Evolutionary conservation across 1,140 invertebrate genomes (phyloP).

Genomic region (Magallana angulata): DNA sequence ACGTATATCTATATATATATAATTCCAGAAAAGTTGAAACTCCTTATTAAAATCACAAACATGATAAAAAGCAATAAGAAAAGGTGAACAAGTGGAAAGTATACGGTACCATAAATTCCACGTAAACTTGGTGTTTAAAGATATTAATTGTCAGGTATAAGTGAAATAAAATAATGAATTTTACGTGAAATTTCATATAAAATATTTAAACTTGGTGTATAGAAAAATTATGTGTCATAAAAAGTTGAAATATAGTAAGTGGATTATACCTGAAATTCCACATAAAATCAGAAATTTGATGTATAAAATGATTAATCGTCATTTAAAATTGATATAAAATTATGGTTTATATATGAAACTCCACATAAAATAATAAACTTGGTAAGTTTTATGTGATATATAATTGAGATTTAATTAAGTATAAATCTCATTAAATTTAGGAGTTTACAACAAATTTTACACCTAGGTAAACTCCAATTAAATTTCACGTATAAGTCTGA

Average conservation of each 20-base stretch:
- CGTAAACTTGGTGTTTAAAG: background rate
- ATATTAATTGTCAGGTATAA: background rate
- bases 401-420: conserved; percentile 10
- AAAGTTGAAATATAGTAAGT: conserved; percentile 7
- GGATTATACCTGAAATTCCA: background rate
- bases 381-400: conserved; percentile 1
- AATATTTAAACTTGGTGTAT: background rate
- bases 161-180: conserved; percentile 9
- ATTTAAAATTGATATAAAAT: background rate
- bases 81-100: background rate
- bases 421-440: conserved; percentile 8
- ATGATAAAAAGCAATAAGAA: background rate
- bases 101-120: background rate
- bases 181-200: background rate
- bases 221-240: background rate
- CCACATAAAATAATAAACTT: conserved; percentile 14
- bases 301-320: background rate
- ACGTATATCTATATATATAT: background rate
- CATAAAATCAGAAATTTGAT: background rate
- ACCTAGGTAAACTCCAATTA: conserved; percentile 4
- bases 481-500: background rate
- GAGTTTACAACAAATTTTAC: conserved; percentile 18
- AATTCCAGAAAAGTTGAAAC: background rate
- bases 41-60: background rate
- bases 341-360: background rate